A percentile compares a stretch with the other conserved stretches of the same genome.
Conservation (phyloP, 2,113 vertebrate species). For the Thymallus thymallus region DNA sequence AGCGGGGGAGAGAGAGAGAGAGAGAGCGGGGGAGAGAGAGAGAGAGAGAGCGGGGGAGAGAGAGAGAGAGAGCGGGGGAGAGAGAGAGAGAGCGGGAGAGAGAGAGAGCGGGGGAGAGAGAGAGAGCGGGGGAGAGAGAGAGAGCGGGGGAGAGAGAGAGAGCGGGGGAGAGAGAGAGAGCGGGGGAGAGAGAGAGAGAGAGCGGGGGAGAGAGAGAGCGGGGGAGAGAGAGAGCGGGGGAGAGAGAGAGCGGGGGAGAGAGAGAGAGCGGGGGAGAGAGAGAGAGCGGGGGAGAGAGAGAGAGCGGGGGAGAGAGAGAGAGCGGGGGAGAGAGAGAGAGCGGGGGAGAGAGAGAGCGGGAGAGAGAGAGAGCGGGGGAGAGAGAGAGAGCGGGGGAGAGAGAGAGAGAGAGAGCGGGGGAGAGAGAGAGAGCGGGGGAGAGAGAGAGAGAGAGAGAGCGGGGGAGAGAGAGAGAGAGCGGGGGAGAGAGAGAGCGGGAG, state of each 20-base stretch:
- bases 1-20: not conserved
- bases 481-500: too few species aligned
- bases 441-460: conserved; percentile 6
- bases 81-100: not conserved
- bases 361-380: not conserved
- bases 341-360: not conserved
- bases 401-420: too few species aligned
- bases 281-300: not conserved
- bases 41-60: not conserved
- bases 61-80: not conserved
- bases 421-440: not conserved
- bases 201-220: not conserved
- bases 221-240: too few species aligned
- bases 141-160: too few species aligned
- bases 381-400: not conserved
- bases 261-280: not conserved
- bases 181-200: too few species aligned
- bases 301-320: too few species aligned
- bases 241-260: not conserved
- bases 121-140: conserved; percentile 7
- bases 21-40: too few species aligned
- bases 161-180: not conserved
- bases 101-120: not conserved
- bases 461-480: too few species aligned
- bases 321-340: too few species aligned